phyloP scores from a whole-genome alignment of 2,888 invertebrate species.

The Rambutsinella grinnellia region DNA sequence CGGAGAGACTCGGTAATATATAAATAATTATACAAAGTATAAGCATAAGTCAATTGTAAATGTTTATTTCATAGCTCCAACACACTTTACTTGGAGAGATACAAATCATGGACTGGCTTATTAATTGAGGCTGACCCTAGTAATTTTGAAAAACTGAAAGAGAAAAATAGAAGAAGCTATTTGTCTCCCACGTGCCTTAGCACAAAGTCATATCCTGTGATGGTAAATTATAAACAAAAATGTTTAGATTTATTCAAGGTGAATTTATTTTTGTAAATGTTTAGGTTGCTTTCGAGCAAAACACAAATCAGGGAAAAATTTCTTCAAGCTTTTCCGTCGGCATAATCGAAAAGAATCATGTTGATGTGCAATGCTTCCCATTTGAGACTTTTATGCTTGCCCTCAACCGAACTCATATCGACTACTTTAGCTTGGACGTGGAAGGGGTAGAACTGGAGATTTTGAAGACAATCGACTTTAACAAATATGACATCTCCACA shows the following conservation, averaged over 20 bases:
- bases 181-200: conserved; percentile 72
- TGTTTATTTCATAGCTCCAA: too few relatives aligned
- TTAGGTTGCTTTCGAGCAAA: conserved; percentile 71
- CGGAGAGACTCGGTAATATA: conserved; percentile 72
- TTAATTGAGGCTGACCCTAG: conserved; percentile 73
- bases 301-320: conserved; percentile 70
- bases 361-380: conserved; percentile 73
- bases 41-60: too few relatives aligned
- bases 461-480: conserved; percentile 72
- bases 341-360: conserved; percentile 65
- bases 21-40: too few relatives aligned
- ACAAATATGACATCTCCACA: conserved; percentile 70
- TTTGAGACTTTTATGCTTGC: conserved; percentile 71
- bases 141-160: conserved; percentile 70
- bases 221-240: conserved; percentile 68
- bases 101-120: conserved; percentile 70
- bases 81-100: conserved; percentile 71
- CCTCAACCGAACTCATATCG: conserved; percentile 71
- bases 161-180: conserved; percentile 71
- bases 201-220: conserved; percentile 69
- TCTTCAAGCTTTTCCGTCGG: conserved; percentile 66
- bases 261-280: conserved; percentile 44
- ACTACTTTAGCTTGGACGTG: conserved; percentile 74
- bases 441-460: conserved; percentile 73
- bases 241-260: not conserved